These are phyloP conservation scores for Thysanoteuthis rhombus DNA, from an alignment of 2,888 invertebrate genomes.

Conservation along the genomic window DNA sequence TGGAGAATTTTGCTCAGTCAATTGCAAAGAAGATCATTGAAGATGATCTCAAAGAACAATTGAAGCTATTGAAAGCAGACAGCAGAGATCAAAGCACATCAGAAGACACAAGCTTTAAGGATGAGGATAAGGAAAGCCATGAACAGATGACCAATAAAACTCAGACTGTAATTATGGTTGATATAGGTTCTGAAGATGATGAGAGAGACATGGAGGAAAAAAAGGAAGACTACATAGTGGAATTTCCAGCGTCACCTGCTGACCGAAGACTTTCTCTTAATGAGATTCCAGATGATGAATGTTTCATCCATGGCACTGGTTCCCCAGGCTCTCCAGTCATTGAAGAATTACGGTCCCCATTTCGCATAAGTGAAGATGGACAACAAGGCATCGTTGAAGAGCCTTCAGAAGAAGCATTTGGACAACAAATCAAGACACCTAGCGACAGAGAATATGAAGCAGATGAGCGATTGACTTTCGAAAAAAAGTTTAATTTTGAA, in stretches of 20 bases:
- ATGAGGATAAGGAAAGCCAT: not conserved
- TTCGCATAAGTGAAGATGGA: not conserved
- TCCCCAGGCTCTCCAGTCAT: not conserved
- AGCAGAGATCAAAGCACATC: not conserved
- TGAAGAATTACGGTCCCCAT: constrained; percentile 24
- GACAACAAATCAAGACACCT: not conserved
- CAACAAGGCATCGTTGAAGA: constrained; percentile 27
- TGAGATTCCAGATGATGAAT: not conserved
- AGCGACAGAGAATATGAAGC: not conserved
- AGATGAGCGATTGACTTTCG: not conserved
- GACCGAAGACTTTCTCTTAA: not conserved
- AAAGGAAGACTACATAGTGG: not conserved
- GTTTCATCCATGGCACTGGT: not conserved
- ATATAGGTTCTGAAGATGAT: constrained; percentile 13
- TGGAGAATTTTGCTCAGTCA: constrained; percentile 20
- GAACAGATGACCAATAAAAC: not conserved
- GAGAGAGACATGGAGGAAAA: not conserved
- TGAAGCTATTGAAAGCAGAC: too few species aligned
- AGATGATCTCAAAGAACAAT: not conserved
- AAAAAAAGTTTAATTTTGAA: not conserved
- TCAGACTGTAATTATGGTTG: constrained; percentile 14
- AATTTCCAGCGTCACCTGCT: constrained; percentile 15
- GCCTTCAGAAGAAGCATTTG: not conserved
- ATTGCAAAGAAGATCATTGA: not conserved
- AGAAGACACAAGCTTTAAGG: not conserved